Base-by-base conservation (phyloP, 2,888 invertebrate species). In the Mimas tiliae region DNA sequence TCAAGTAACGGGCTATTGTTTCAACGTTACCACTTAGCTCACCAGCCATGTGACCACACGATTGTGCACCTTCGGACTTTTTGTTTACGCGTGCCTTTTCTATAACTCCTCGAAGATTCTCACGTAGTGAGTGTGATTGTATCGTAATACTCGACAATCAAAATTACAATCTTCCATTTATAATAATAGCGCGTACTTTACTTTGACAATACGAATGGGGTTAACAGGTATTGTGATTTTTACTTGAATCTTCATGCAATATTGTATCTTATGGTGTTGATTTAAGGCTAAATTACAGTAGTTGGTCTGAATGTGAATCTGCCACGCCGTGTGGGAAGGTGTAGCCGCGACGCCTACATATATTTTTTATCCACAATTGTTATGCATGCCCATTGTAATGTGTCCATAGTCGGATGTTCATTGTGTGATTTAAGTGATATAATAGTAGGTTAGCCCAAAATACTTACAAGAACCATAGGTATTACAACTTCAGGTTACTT, bases 1-100 rank as follows among this genome's bases (percentile, higher is more conserved):
- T 42, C 12, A 42, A 58, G 58, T 42, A 42, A 58, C 58, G 58
- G 58, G 42, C 58, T 58, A 58, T 58, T 58, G 58, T 58, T 58
- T 58, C 19, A 58, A 58, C 19, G 8, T 34, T n/a, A 33, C 33
- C 33, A 53, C 4, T 27, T 27, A 4, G 27, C 27, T 27, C 27
- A 6, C 8, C 12, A 38, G 8, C 8, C 11, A 16, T 6, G 38
- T 16, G 7, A 55, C 55, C 38, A 42, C 19, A 42, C 19, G 16
- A 58, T 42, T 58, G 19, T 58, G 12, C 21, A 42, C 58, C 58
- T 42, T 58, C 16, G 11, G 19, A 58, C 58, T 42, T 42, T 58
- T 6, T 19, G 58, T 19, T 55, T 42, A 58, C 38, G 38, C 9
- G 6, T 19, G 38, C 11, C 11, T 38, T 42, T 19, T 58, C 19